phyloP scores from a whole-genome alignment of 2,888 invertebrate genomes.

The Uloborus plumipes region DNA sequence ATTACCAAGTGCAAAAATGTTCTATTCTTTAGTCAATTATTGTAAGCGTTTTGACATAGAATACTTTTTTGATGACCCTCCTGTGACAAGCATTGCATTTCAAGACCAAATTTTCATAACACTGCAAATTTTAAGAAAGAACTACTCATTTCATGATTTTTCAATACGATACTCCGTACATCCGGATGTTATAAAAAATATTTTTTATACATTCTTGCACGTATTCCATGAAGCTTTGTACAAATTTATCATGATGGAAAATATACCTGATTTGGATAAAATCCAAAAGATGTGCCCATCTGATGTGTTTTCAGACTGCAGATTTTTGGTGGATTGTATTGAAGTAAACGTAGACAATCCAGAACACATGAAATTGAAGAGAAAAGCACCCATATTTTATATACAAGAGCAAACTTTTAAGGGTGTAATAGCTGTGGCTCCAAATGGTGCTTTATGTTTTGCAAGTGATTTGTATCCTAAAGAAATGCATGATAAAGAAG shows the following conservation, averaged over 20 bases:
- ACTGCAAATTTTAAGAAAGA: neutral
- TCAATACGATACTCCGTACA: neutral
- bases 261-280: slow-evolving; percentile 7
- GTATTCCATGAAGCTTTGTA: slow-evolving; percentile 10
- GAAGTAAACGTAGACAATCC: slow-evolving; percentile 8
- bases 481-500: too few relatives aligned
- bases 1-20: neutral
- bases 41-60: neutral
- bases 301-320: neutral
- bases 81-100: neutral
- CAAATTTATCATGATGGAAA: neutral
- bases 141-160: slow-evolving; percentile 5
- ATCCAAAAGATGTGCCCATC: neutral
- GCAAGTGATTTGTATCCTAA: slow-evolving; percentile 8
- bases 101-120: slow-evolving; percentile 5
- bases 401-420: slow-evolving; percentile 1
- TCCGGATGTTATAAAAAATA: neutral
- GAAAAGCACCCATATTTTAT: neutral
- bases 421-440: slow-evolving; percentile 7
- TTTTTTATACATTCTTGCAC: neutral
- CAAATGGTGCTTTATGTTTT: slow-evolving; percentile 5
- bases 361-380: neutral
- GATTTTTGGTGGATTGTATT: slow-evolving; percentile 1
- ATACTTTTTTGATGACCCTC: neutral
- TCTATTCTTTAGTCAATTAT: slow-evolving; percentile 1